These are phyloP conservation scores for Bos javanicus DNA, from an alignment of 2,113 vertebrate genomes.

Conservation along the genomic window DNA sequence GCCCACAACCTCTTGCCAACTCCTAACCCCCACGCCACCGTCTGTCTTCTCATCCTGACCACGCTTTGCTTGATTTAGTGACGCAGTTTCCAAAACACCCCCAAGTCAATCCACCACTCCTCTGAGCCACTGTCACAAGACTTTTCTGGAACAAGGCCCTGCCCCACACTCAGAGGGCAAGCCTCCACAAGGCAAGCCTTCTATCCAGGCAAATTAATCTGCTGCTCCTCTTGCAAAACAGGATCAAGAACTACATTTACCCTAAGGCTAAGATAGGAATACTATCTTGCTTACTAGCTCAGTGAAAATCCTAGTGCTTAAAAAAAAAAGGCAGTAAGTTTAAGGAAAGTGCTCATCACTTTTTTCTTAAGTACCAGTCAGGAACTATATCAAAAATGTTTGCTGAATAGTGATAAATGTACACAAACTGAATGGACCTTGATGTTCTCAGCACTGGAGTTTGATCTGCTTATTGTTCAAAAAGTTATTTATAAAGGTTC, in stretches of 20 bases:
- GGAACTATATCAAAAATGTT: neutral
- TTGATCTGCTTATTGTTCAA: neutral
- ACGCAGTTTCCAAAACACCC: neutral
- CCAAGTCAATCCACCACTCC: neutral
- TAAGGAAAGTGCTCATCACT: neutral
- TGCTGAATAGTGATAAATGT: neutral
- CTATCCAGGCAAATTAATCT: neutral
- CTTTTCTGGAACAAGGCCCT: neutral
- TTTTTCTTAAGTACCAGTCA: neutral
- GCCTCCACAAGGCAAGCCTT: neutral
- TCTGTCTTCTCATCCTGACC: neutral
- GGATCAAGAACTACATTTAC: neutral
- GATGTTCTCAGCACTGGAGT: neutral
- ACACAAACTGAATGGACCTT: neutral
- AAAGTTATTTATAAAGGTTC: neutral
- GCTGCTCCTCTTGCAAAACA: neutral
- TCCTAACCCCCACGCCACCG: neutral
- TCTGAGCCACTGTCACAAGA: neutral
- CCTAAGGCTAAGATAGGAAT: neutral
- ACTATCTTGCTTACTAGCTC: too few relatives aligned
- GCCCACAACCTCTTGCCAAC: neutral
- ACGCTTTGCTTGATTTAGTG: neutral
- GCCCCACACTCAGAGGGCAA: neutral
- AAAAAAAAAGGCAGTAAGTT: neutral
- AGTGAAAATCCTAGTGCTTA: neutral